Conservation (phyloP, 2,797 vertebrate genomes). For the Rhinophrynus dorsalis region DNA sequence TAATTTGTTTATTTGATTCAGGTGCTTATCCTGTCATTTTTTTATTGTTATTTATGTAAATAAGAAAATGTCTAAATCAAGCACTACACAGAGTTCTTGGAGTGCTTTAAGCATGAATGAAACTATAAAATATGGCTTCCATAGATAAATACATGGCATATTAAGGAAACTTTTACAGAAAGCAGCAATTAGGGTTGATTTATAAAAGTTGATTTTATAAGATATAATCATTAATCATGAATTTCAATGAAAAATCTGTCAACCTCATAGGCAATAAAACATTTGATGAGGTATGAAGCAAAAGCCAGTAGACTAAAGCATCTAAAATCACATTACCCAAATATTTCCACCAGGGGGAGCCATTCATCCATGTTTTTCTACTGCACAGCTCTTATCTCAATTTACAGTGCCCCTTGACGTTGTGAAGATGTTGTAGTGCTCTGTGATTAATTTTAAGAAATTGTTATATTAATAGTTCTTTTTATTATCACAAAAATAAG, state of each 20-base stretch:
- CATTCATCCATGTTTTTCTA: background rate
- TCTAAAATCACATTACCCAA: background rate
- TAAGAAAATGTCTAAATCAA: too few species aligned
- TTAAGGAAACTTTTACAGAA: background rate
- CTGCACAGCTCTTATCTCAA: background rate
- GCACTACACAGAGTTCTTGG: too few species aligned
- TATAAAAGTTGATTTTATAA: background rate
- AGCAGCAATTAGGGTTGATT: background rate
- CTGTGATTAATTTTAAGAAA: background rate
- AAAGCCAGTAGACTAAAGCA: too few species aligned
- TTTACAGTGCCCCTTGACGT: background rate
- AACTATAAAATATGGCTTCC: too few species aligned
- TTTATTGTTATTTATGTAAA: too few species aligned
- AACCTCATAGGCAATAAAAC: too few species aligned
- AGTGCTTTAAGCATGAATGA: too few species aligned
- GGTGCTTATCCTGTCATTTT: too few species aligned
- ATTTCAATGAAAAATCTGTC: too few species aligned
- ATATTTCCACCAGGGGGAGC: constrained; percentile 21
- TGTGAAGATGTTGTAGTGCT: background rate
- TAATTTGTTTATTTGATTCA: too few species aligned
- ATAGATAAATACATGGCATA: too few species aligned
- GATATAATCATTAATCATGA: too few species aligned
- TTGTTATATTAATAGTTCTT: background rate
- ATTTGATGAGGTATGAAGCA: background rate
- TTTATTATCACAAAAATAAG: background rate